Base-by-base conservation (phyloP, 2,888 invertebrate species). In the Prosopocoilus inquinatus region DNA sequence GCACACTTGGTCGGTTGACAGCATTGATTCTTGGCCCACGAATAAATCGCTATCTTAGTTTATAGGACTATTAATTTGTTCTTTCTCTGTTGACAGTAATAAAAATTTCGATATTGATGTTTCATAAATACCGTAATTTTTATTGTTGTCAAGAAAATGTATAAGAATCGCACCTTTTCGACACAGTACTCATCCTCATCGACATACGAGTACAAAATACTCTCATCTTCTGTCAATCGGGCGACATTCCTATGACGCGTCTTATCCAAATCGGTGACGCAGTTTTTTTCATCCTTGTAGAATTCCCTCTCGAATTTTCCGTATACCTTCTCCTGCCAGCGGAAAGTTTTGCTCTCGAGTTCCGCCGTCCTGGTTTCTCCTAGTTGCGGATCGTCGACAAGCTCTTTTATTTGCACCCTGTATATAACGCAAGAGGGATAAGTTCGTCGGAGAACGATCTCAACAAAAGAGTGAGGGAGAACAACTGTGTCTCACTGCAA, bases 311-410 rank as follows among this genome's bases (percentile, higher is more conserved):
- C 89, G 64, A 76, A 77, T 7, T 77, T 75, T 60, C 86, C 85
- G 55, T 89, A 85, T 1, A 81, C 73, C 76, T 90, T 91, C 68
- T 89, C 82, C 71, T 91, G 90, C 91, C 91, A 91, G 7, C 28
- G 35, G 9, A 56, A 51, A 15, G 34, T 43, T 38, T 35, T 47
- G n/a, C 36, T 20, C 11, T 56, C 56, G 36, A 62, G 60, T 50
- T 70, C 66, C 65, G 68, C 72, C 1, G 67, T 52, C 35, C 62
- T 64, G 15, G 61, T 59, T 33, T 57, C 54, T 2, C 48, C 13
- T 5, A 47, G 28, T 1, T 47, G n/a, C 3, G 38, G 45, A 41
- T 53, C 50, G 9, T 47, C 41, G 20, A 34, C 44, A 20, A 62
- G 50, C 53, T 69, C 62, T 50, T 61, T 64, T 35, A 68, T 53